These are phyloP conservation scores for Pavo muticus DNA, from an alignment of 2,113 vertebrate genomes.

Conservation along the genomic window DNA sequence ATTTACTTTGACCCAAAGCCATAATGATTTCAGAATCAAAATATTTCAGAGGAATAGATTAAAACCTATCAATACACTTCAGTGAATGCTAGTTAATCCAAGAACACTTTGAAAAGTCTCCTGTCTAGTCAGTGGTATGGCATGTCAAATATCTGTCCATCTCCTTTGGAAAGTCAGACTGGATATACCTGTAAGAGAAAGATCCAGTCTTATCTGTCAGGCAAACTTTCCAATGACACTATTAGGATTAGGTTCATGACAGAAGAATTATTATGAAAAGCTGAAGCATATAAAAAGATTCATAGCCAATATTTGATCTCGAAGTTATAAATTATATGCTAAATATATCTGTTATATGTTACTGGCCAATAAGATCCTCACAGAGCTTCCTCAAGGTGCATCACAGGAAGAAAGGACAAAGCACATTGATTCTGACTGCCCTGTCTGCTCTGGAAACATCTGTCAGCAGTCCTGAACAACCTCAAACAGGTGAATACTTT, in stretches of 20 bases:
- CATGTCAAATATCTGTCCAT: neutral
- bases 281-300: neutral
- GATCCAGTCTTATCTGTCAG: neutral
- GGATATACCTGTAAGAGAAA: neutral
- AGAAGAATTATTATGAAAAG: neutral
- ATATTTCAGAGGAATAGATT: conserved; percentile 38
- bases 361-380: neutral
- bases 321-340: neutral
- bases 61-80: neutral
- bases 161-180: neutral
- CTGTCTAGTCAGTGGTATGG: neutral
- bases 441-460: neutral
- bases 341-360: fast-evolving
- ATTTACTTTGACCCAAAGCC: neutral
- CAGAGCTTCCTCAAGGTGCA: neutral
- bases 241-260: neutral
- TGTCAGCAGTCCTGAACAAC: neutral
- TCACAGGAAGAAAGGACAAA: neutral
- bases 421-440: neutral
- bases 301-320: neutral
- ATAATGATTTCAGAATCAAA: conserved; percentile 19
- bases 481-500: neutral
- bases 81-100: conserved; percentile 8
- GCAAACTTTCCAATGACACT: neutral
- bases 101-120: neutral